A percentile compares a stretch with the other conserved stretches of the same genome.
phyloP scores from a whole-genome alignment of 2,113 vertebrate genomes.

The Embiotoca jacksoni region DNA sequence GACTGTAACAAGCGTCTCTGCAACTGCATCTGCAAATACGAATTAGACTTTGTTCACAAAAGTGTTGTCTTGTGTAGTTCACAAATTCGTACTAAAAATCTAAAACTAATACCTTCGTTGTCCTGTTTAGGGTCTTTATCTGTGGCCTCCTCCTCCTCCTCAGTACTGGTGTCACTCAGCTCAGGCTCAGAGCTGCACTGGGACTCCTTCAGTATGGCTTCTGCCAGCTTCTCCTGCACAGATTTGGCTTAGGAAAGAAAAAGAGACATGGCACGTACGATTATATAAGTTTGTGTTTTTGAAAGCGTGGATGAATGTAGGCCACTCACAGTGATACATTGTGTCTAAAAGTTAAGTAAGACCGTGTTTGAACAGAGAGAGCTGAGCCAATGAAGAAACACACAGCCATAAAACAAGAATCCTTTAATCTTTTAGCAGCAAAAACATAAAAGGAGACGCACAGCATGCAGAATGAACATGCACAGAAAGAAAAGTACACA shows the following conservation, averaged over 20 bases:
- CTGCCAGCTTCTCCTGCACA: slow-evolving; percentile 86
- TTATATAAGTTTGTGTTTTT: background rate
- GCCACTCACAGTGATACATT: background rate
- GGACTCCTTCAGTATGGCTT: slow-evolving; percentile 70
- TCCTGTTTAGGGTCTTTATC: slow-evolving; percentile 39
- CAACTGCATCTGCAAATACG: slow-evolving; percentile 59
- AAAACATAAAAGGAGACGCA: slow-evolving; percentile 12
- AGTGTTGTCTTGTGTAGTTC: background rate
- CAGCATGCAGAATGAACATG: slow-evolving; percentile 62
- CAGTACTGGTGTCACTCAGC: slow-evolving; percentile 78
- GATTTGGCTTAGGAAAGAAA: slow-evolving; percentile 79
- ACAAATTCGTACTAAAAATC: background rate
- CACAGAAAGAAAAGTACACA: slow-evolving; percentile 9
- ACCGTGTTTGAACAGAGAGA: background rate
- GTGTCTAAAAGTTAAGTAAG: background rate
- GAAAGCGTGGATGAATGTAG: background rate
- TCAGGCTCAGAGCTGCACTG: slow-evolving; percentile 78
- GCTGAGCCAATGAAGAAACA: slow-evolving; percentile 25
- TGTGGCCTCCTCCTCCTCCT: slow-evolving; percentile 73
- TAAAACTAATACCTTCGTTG: slow-evolving; percentile 54
- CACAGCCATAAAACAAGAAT: slow-evolving; percentile 1
- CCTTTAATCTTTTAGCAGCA: slow-evolving; percentile 62
- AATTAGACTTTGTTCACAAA: background rate
- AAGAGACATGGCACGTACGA: slow-evolving; percentile 47
- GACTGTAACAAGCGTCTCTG: slow-evolving; percentile 16